A percentile compares a stretch with the other conserved stretches of the same genome.
Conservation (phyloP, 2,888 invertebrate genomes). For the Plebejus melissa region DNA sequence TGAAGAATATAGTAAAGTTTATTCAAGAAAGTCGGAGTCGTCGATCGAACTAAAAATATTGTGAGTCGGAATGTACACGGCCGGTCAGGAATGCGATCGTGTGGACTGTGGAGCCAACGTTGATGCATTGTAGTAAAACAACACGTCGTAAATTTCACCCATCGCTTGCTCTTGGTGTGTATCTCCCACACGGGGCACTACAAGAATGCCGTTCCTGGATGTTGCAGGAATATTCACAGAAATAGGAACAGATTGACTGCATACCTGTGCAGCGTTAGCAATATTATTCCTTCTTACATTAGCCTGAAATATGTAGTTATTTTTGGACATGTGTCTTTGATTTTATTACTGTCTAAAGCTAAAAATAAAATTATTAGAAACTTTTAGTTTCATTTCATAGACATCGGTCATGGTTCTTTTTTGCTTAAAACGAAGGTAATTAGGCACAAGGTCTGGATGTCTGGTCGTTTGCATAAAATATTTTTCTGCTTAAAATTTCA, state of each 20-base stretch:
- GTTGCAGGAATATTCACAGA: not conserved
- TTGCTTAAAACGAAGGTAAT: constrained; percentile 42
- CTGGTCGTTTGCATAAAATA: constrained; percentile 37
- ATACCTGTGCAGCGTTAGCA: too few species aligned
- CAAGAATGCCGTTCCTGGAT: not conserved
- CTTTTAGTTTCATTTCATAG: not conserved
- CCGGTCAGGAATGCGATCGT: constrained; percentile 49
- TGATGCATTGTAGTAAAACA: constrained; percentile 44
- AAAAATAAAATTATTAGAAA: too few species aligned
- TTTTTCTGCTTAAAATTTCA: constrained; percentile 20
- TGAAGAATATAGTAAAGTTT: not conserved
- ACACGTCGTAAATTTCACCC: constrained; percentile 50
- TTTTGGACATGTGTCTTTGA: too few species aligned
- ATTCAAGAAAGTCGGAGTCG: constrained; percentile 41
- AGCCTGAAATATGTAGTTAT: too few species aligned
- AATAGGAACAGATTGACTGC: not conserved
- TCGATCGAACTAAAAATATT: constrained; percentile 53
- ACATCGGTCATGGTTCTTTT: constrained; percentile 34
- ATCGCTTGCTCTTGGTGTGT: constrained; percentile 45
- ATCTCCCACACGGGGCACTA: constrained; percentile 9
- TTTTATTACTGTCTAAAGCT: too few species aligned
- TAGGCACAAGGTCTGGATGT: constrained; percentile 59
- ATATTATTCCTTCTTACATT: too few species aligned
- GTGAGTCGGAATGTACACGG: constrained; percentile 52
- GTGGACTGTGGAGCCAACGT: constrained; percentile 39